Evolutionary conservation across 1,140 invertebrate species (phyloP).

Genomic region (Harlomillsia oculata): DNA sequence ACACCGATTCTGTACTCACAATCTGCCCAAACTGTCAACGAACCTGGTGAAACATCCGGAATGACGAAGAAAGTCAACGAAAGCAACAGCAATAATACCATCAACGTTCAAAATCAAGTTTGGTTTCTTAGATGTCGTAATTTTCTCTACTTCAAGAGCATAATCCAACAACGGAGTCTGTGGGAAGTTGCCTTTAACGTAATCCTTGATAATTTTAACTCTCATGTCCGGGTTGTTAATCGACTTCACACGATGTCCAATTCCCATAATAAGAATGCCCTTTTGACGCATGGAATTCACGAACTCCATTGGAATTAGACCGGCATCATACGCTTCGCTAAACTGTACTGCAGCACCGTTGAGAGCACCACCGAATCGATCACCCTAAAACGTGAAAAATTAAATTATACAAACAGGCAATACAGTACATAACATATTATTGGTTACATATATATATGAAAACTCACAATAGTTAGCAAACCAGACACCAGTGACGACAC

Average conservation of each 20-base stretch:
- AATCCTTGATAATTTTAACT: slow-evolving; percentile 93
- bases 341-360: slow-evolving; percentile 95
- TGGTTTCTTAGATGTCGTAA: slow-evolving; percentile 98
- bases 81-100: slow-evolving; percentile 92
- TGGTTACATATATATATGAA: background rate
- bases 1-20: too few species aligned
- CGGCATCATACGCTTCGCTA: slow-evolving; percentile 86
- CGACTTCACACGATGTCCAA: slow-evolving; percentile 96
- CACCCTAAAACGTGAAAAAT: slow-evolving; percentile 63
- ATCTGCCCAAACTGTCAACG: slow-evolving; percentile 36
- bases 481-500: slow-evolving; percentile 94
- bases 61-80: slow-evolving; percentile 91
- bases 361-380: slow-evolving; percentile 95
- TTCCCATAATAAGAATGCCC: slow-evolving; percentile 97
- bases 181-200: slow-evolving; percentile 86
- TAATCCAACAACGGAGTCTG: slow-evolving; percentile 85
- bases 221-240: slow-evolving; percentile 99
- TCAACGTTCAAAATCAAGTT: slow-evolving; percentile 99
- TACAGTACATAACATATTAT: background rate
- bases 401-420: slow-evolving; percentile 1
- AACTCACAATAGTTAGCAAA: slow-evolving; percentile 86
- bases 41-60: slow-evolving; percentile 84
- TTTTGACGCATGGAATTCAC: slow-evolving; percentile 95
- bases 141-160: slow-evolving; percentile 87
- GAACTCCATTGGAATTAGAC: slow-evolving; percentile 94